Base-by-base conservation (phyloP, 2,797 vertebrate genomes). In the Sebastes steindachneri region DNA sequence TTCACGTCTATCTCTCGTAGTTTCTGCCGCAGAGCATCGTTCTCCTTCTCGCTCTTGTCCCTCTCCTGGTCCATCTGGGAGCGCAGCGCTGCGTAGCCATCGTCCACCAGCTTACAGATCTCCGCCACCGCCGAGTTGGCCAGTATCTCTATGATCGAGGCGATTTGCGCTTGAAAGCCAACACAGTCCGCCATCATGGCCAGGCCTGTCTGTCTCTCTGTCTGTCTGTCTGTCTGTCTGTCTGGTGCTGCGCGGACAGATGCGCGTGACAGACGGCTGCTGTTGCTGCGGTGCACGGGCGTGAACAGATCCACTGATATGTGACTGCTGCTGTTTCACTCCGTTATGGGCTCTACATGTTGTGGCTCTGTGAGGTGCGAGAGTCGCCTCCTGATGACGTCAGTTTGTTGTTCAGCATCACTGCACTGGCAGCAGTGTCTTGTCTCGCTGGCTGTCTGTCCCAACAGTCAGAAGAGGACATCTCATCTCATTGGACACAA, bases 31-130 rank as follows among this genome's bases (percentile, higher is more conserved):
- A 96, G 90, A 2, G 83, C 91, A 19, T 94, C 90, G 84, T 95
- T 96, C 82, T 96, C 96, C 55, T 91, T 86, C 76, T 94, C 93
- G 82, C 91, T 94, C 73, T 90, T 90, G 51, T 92, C 78, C 0
- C 91, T 77, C 87, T 93, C 92, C 83, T 70, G 89, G 3, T 94
- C 92, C 95, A 96, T 95, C 85, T 96, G 94, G 9, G 95, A 87
- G 55, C 93, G 94, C 65, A 96, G 91, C 45, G 94, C 89, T 9
- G 95, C 94, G 69, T 93, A 96, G 3, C 95, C 95, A 63, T 96
- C 96, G 54, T 96, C 95, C 69, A 96, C 95, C 74, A 96, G 92
- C 9, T 95, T 95, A 69, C 95, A 96, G 80, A 96, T 96, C 86
- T 96, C 95, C 26, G 89, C 93, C 90, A 96, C 95, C 3, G 96